These are phyloP conservation scores for Acyrthosiphon pisum DNA, from an alignment of 1,140 invertebrate genomes.

Conservation along the genomic window DNA sequence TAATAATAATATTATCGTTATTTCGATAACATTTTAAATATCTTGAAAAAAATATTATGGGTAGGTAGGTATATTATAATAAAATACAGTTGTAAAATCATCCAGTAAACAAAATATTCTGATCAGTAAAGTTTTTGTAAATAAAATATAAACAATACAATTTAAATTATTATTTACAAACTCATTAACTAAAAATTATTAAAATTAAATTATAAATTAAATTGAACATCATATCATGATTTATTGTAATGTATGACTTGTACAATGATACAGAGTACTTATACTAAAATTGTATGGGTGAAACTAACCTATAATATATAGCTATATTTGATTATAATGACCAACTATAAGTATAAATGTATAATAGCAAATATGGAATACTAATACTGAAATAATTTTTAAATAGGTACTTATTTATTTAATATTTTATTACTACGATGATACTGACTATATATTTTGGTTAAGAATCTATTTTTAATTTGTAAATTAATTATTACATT, in stretches of 20 bases:
- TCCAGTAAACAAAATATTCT: neutral
- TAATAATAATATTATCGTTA: neutral
- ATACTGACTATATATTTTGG: neutral
- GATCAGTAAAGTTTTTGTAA: neutral
- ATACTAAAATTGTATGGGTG: neutral
- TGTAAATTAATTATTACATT: neutral
- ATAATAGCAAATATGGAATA: neutral
- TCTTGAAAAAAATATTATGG: neutral
- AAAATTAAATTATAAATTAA: neutral
- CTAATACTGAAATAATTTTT: neutral
- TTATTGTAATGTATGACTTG: neutral
- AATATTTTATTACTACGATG: no score
- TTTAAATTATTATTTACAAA: neutral
- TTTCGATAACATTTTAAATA: neutral
- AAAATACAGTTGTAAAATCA: neutral
- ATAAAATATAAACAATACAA: neutral
- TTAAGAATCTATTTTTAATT: no score
- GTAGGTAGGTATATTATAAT: neutral
- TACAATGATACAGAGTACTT: neutral
- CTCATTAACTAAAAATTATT: neutral
- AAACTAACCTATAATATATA: no score
- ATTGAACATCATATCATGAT: neutral
- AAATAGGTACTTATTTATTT: neutral
- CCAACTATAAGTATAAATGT: neutral
- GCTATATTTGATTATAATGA: neutral